A percentile compares a stretch with the other conserved stretches of the same genome.
Evolutionary conservation across 2,113 vertebrate genomes (phyloP).

Genomic region (Hyla sarda): DNA sequence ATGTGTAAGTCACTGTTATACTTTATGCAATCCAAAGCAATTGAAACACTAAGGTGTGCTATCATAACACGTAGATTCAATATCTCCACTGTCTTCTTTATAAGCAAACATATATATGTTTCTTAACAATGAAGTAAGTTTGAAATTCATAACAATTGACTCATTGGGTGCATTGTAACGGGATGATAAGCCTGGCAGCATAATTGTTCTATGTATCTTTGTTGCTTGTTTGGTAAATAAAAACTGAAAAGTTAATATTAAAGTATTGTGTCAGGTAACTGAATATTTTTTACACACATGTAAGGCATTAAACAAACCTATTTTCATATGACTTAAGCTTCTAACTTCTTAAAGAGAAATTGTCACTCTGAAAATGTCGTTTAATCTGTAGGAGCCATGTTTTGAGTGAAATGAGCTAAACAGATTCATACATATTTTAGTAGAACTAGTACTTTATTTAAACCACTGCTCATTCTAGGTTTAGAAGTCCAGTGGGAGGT

Average conservation of each 20-base stretch:
- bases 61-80: constrained; percentile 45
- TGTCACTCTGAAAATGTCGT: too few species aligned
- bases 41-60: constrained; percentile 37
- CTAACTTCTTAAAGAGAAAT: too few species aligned
- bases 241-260: neutral
- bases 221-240: constrained; percentile 37
- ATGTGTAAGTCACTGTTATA: constrained; percentile 41
- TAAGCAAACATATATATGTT: constrained; percentile 8
- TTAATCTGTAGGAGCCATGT: too few species aligned
- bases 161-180: constrained; percentile 36
- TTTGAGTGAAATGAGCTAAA: too few species aligned
- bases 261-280: neutral
- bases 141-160: constrained; percentile 42
- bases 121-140: neutral
- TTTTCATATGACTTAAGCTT: too few species aligned
- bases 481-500: too few species aligned
- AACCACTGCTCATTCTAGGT: too few species aligned
- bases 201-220: constrained; percentile 36
- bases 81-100: neutral
- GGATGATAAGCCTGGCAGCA: neutral
- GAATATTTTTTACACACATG: neutral
- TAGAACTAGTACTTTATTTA: too few species aligned
- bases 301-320: neutral
- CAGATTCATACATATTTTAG: too few species aligned
- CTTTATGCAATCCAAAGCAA: constrained; percentile 37